Evolutionary conservation across 2,888 invertebrate genomes (phyloP).

Genomic region (Copidosoma aretas): DNA sequence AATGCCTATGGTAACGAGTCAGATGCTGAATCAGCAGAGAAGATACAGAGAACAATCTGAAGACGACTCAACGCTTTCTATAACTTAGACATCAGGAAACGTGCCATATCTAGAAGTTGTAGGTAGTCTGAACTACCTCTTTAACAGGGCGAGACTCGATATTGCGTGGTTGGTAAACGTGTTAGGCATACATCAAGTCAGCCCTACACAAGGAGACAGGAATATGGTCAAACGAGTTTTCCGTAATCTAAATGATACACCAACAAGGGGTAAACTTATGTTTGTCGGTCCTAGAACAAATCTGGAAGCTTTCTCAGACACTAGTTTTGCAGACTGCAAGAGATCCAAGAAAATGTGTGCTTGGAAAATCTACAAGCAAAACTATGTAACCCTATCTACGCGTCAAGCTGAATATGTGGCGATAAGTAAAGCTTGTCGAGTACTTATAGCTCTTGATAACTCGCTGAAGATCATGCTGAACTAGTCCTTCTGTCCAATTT

Average conservation of each 20-base stretch:
- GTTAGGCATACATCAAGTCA: background rate
- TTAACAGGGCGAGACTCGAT: background rate
- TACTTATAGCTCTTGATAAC: constrained; percentile 37
- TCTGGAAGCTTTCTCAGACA: no score
- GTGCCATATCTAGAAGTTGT: background rate
- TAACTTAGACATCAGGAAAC: background rate
- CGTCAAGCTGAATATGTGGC: constrained; percentile 4
- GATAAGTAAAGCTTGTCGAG: constrained; percentile 34
- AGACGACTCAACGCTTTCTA: no score
- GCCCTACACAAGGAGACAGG: background rate
- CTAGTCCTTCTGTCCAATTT: constrained; percentile 36
- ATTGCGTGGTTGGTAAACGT: background rate
- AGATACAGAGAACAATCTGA: no score
- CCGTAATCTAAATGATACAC: no score
- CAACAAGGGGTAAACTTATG: no score
- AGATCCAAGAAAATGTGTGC: no score
- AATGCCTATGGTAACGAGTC: no score
- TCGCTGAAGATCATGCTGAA: constrained; percentile 37
- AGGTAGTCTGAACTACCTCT: background rate
- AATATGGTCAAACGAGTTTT: no score
- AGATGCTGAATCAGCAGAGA: no score
- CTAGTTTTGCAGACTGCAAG: no score
- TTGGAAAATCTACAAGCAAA: no score
- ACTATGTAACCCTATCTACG: background rate
- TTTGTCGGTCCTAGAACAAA: no score